These are phyloP conservation scores for Potamarius usumacintae DNA, from an alignment of 2,113 vertebrate genomes.

Conservation along the genomic window DNA sequence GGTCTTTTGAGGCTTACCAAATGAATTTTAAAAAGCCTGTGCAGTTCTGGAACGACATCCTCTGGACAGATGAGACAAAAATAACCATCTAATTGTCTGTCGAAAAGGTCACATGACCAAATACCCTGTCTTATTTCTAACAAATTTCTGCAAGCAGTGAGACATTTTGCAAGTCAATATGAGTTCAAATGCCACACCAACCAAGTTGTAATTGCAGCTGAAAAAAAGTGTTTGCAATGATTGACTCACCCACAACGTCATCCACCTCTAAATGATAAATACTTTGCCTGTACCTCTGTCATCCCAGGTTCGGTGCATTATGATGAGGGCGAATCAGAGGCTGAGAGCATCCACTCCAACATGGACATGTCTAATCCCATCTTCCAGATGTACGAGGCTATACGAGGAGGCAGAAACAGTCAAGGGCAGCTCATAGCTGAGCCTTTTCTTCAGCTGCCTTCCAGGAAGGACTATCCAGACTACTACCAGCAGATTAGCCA, in stretches of 20 bases:
- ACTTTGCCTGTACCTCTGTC: background rate
- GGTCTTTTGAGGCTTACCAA: too few species aligned
- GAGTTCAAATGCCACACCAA: background rate
- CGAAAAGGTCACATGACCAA: background rate
- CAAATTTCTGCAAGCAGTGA: background rate
- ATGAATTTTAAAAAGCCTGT: background rate
- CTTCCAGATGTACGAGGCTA: constrained; percentile 93
- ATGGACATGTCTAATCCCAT: constrained; percentile 93
- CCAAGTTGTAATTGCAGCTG: background rate
- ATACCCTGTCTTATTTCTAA: background rate
- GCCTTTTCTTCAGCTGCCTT: constrained; percentile 94
- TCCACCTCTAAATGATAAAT: background rate
- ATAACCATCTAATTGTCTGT: background rate
- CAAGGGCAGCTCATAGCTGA: constrained; percentile 95
- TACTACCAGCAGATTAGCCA: constrained; percentile 96
- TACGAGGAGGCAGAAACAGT: constrained; percentile 91
- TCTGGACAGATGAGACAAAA: background rate
- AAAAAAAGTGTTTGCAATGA: background rate
- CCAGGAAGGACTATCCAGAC: constrained; percentile 96
- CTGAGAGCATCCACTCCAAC: constrained; percentile 91
- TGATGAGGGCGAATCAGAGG: constrained; percentile 93
- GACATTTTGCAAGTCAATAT: background rate
- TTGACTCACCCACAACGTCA: too few species aligned
- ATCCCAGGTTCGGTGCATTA: constrained; percentile 79
- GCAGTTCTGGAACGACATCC: background rate